These are phyloP conservation scores for Gymnothorax reevesii DNA, from an alignment of 2,797 vertebrate species.

Conservation along the genomic window DNA sequence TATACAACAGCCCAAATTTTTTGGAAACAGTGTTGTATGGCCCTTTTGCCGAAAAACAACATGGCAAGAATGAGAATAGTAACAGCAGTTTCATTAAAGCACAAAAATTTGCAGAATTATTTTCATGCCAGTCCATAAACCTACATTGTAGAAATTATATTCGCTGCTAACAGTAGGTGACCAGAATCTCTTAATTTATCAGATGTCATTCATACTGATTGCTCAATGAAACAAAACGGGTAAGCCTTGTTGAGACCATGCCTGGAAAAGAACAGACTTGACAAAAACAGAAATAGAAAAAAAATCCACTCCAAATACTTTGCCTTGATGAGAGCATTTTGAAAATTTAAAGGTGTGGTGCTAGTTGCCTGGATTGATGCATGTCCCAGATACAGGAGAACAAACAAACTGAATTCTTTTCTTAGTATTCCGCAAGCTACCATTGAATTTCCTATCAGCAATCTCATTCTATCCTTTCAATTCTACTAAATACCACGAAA, in stretches of 20 bases:
- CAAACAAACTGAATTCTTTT: not conserved
- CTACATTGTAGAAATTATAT: not conserved
- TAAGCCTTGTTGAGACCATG: not conserved
- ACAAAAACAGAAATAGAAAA: not conserved
- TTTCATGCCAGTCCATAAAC: too few species aligned
- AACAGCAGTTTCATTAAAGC: not conserved
- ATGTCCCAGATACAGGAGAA: not conserved
- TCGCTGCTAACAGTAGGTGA: not conserved
- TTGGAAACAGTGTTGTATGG: too few species aligned
- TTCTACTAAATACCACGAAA: not conserved
- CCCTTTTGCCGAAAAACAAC: too few species aligned
- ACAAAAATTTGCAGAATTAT: not conserved
- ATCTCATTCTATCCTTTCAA: not conserved
- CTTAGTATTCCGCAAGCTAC: not conserved
- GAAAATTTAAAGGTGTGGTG: not conserved
- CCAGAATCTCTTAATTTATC: not conserved
- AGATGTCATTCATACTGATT: not conserved
- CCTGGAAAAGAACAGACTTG: not conserved
- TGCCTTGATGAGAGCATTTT: not conserved
- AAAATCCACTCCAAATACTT: not conserved
- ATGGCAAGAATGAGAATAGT: too few species aligned
- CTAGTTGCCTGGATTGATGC: not conserved
- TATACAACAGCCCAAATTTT: too few species aligned
- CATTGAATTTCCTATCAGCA: not conserved
- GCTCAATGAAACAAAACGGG: not conserved